A percentile compares a stretch with the other conserved stretches of the same genome.
Evolutionary conservation across 2,113 vertebrate genomes (phyloP).

Genomic region (Scomber japonicus): DNA sequence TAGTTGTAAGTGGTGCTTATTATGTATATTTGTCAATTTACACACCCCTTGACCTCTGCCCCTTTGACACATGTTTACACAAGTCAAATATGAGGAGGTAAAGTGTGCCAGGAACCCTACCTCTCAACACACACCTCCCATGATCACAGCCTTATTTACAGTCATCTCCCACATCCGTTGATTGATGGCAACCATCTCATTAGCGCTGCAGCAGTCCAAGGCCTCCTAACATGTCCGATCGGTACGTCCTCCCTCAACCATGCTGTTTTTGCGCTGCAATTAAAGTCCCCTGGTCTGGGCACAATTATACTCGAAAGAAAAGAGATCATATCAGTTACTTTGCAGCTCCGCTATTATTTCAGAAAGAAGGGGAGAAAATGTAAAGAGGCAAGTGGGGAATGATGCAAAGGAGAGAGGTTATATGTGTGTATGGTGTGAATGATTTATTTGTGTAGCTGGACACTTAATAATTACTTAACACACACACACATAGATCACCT

Average conservation of each 20-base stretch:
- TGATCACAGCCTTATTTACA: constrained; percentile 82
- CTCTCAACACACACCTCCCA: constrained; percentile 48
- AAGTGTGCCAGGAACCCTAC: constrained; percentile 11
- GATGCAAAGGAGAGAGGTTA: constrained; percentile 38
- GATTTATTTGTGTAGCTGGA: constrained; percentile 84
- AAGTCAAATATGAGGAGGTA: constrained; percentile 47
- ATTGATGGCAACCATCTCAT: constrained; percentile 80
- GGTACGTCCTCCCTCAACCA: constrained; percentile 36
- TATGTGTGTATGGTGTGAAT: constrained; percentile 67
- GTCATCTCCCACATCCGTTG: constrained; percentile 64
- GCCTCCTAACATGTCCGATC: constrained; percentile 49
- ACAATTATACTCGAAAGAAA: constrained; percentile 23
- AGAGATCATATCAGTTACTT: constrained; percentile 12
- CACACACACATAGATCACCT: constrained; percentile 85
- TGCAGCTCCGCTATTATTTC: constrained; percentile 48
- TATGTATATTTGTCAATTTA: neutral
- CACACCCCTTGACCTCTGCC: constrained; percentile 66
- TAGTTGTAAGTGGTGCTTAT: too few relatives aligned
- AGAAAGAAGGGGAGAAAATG: constrained; percentile 38
- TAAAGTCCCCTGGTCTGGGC: constrained; percentile 51
- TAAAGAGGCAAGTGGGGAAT: constrained; percentile 40
- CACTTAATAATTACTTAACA: constrained; percentile 88
- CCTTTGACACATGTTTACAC: constrained; percentile 74
- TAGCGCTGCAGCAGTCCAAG: constrained; percentile 68
- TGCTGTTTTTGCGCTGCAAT: constrained; percentile 54